phyloP scores from a whole-genome alignment of 1,140 invertebrate genomes.

The Archivesica marissinica region DNA sequence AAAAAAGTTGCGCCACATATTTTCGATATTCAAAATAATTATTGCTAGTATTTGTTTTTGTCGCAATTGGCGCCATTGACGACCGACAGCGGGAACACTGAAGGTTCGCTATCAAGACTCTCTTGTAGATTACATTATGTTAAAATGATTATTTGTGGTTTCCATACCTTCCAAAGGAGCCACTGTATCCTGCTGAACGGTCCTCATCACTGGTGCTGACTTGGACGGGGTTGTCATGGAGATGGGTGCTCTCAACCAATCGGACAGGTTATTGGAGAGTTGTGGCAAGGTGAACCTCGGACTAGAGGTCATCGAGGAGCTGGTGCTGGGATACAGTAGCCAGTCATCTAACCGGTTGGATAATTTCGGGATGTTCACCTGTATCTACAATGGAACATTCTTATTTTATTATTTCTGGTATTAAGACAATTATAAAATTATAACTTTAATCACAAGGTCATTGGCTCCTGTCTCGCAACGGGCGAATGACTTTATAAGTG shows the following conservation, averaged over 20 bases:
- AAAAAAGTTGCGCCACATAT: too few relatives aligned
- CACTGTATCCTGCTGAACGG: neutral
- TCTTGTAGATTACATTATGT: neutral
- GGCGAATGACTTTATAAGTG: too few relatives aligned
- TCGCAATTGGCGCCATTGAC: too few relatives aligned
- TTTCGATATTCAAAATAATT: too few relatives aligned
- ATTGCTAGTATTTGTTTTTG: too few relatives aligned
- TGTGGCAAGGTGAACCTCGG: slow-evolving; percentile 41
- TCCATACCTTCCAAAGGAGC: slow-evolving; percentile 3
- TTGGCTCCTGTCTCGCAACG: too few relatives aligned
- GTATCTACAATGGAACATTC: slow-evolving; percentile 32
- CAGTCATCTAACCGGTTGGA: slow-evolving; percentile 50
- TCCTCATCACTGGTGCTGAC: neutral
- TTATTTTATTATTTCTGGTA: too few relatives aligned
- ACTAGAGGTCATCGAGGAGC: neutral
- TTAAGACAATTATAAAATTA: too few relatives aligned
- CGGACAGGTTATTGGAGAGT: slow-evolving; percentile 54
- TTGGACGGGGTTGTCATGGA: slow-evolving; percentile 2
- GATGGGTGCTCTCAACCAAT: slow-evolving; percentile 50
- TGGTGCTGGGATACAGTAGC: slow-evolving; percentile 26
- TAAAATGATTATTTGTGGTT: too few relatives aligned
- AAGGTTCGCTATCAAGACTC: neutral
- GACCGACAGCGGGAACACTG: too few relatives aligned
- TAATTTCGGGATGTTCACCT: slow-evolving; percentile 55
- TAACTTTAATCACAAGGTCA: too few relatives aligned